Percentiles rank a stretch among this genome's conserved stretches.
These are phyloP conservation scores for Nebria ingens DNA, from an alignment of 1,140 invertebrate species.

Conservation along the genomic window DNA sequence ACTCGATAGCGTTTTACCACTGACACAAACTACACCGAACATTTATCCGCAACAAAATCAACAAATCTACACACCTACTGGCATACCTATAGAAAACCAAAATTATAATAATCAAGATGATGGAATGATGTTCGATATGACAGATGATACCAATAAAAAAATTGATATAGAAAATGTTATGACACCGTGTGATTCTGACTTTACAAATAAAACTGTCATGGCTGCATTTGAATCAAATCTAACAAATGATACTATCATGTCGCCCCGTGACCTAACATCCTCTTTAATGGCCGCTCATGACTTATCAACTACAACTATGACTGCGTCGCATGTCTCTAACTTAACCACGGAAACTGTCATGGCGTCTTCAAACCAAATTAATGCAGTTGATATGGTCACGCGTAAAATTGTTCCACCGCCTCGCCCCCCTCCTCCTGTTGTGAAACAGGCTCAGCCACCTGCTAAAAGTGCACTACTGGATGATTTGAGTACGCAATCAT, in stretches of 20 bases:
- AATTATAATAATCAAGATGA: constrained; percentile 12
- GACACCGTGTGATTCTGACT: no score
- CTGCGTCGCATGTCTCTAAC: no score
- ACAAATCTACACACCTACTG: no score
- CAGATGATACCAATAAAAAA: constrained; percentile 17
- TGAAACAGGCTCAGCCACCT: constrained; percentile 23
- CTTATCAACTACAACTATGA: background rate
- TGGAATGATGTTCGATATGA: constrained; percentile 12
- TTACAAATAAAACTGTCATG: no score
- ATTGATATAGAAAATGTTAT: constrained; percentile 12
- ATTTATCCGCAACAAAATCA: no score
- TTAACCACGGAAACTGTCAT: no score
- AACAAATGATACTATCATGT: no score
- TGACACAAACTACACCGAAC: background rate
- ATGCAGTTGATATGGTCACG: background rate
- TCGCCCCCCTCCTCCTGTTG: constrained; percentile 39
- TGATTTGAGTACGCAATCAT: constrained; percentile 59
- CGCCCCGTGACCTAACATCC: background rate
- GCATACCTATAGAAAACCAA: background rate
- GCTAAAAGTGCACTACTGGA: constrained; percentile 53
- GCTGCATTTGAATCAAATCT: no score
- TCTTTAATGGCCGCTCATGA: background rate
- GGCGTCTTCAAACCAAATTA: no score
- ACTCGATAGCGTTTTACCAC: background rate
- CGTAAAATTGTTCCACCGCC: constrained; percentile 39